Base-by-base conservation (phyloP, 2,797 vertebrate genomes). In the Anas bahamensis region DNA sequence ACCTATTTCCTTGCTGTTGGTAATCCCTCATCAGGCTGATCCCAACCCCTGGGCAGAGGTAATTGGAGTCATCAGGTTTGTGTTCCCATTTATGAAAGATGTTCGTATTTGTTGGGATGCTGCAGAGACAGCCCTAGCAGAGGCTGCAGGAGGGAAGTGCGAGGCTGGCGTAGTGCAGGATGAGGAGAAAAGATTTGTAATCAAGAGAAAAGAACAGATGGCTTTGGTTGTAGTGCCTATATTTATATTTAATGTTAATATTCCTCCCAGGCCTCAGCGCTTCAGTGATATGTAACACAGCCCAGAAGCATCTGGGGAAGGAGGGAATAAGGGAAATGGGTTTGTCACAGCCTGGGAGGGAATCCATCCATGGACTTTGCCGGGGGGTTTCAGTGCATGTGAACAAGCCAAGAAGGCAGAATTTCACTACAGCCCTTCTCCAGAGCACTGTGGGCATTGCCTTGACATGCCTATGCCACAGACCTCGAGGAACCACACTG, bases 221-320 rank as follows among this genome's bases (percentile, higher is more conserved):
- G 79, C 68, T 89, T 90, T 65, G n/a, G 46, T 65, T 89, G 61
- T 93, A 88, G 53, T 89, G 59, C 71, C 63, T 87, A 6, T 60
- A 64, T 89, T 95, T 91, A 41, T 68, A 69, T 83, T 89, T 90
- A 78, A 85, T 72, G 61, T 26, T 53, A 90, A 74, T 89, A 82
- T 76, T 83, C 56, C 24, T 81, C 61, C n/a, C 11, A 22, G 68
- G 53, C 64, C 59, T 22, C 71, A 82, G 35, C 42, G 35, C 28
- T 73, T 91, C 48, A 53, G 60, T 66, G 60, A 75, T 81, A 35
- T 4, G 37, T 81, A 92, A 82, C 26, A 33, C 57, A 92, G 37
- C 35, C 24, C 75, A 76, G 75, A 91, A 86, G 74, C 83, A 57
- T 60, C 22, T 73, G 60, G 19, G 29, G 35, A 83, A 23, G 28